Evolutionary conservation across 2,888 invertebrate species (phyloP).

Genomic region (Julus scanicus): DNA sequence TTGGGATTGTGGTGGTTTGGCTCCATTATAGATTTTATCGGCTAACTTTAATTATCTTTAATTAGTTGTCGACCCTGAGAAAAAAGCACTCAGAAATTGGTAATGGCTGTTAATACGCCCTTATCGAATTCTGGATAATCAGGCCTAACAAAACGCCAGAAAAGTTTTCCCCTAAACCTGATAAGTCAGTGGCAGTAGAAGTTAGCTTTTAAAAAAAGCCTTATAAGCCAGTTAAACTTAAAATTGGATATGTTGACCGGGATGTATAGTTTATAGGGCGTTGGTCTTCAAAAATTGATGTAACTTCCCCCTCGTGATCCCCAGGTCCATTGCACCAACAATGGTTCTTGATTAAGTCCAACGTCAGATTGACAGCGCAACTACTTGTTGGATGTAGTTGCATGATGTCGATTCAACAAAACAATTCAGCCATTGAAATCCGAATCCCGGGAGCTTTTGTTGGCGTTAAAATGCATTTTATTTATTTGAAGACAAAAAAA

Average conservation of each 20-base stretch:
- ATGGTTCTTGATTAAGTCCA: constrained; percentile 11
- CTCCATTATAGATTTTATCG: background rate
- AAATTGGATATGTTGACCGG: no score
- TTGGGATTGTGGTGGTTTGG: no score
- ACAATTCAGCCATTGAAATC: background rate
- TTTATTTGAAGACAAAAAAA: background rate
- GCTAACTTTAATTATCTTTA: background rate
- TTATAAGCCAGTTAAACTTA: no score
- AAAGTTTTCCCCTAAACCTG: no score
- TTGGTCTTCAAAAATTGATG: no score
- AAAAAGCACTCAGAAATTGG: background rate
- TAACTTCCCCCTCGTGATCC: background rate
- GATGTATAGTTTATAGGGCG: no score
- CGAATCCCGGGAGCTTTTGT: background rate
- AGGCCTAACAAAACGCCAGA: background rate
- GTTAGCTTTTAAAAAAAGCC: no score
- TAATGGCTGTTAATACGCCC: background rate
- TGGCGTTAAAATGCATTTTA: constrained; percentile 10
- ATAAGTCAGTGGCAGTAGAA: no score
- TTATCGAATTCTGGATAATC: background rate
- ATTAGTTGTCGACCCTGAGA: constrained; percentile 1
- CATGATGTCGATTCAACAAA: background rate
- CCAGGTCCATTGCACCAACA: constrained; percentile 19
- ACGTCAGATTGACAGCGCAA: background rate
- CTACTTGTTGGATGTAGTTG: background rate